Evolutionary conservation across 2,888 invertebrate species (phyloP).

Genomic region (Drosophila siamana): DNA sequence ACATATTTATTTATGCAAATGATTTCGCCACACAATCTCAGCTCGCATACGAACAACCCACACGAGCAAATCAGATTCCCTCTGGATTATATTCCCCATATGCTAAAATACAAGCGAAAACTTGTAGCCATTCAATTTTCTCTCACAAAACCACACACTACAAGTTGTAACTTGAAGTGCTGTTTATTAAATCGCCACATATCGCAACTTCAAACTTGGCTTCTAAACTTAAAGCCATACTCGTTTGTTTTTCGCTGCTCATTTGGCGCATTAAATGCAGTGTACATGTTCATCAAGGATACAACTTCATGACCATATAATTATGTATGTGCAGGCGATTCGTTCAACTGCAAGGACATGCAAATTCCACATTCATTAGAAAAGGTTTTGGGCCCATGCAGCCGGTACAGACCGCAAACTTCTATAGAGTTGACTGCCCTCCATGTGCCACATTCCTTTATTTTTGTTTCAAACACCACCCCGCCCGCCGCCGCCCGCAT

Average conservation of each 20-base stretch:
- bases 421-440: constrained; percentile 67
- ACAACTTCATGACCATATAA: constrained; percentile 46
- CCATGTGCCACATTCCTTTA: constrained; percentile 44
- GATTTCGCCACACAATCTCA: constrained; percentile 21
- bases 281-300: constrained; percentile 20
- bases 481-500: background rate
- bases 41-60: background rate
- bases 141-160: no score
- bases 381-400: constrained; percentile 24
- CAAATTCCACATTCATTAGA: constrained; percentile 49
- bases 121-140: no score
- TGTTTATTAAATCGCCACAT: background rate
- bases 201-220: background rate
- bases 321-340: constrained; percentile 44
- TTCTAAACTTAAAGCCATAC: background rate
- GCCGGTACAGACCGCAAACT: constrained; percentile 53
- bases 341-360: constrained; percentile 47
- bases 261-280: constrained; percentile 16
- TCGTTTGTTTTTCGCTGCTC: constrained; percentile 5
- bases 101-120: no score
- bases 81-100: background rate
- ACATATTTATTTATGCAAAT: constrained; percentile 32
- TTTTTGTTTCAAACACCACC: background rate
- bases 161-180: background rate
- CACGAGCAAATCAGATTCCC: background rate